Evolutionary conservation across 2,797 vertebrate genomes (phyloP).

Genomic region (Atherinosoma microstoma): DNA sequence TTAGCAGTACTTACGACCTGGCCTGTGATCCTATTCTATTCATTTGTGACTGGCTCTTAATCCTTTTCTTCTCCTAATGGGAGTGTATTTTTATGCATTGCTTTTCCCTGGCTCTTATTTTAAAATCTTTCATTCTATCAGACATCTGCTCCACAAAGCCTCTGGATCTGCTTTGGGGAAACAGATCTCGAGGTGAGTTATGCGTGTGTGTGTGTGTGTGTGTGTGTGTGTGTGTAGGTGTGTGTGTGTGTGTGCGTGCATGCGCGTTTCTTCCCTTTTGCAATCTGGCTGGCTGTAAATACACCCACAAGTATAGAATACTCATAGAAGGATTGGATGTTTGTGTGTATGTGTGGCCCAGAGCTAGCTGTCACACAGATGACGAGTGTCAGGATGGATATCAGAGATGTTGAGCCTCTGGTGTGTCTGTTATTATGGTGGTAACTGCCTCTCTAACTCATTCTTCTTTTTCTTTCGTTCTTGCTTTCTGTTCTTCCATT

Average conservation of each 20-base stretch:
- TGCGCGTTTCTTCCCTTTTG: conserved; percentile 27
- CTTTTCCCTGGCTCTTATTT: conserved; percentile 32
- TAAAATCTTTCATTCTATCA: conserved; percentile 66
- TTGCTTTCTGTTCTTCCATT: conserved; percentile 1
- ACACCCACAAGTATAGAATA: conserved; percentile 57
- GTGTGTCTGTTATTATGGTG: conserved; percentile 64
- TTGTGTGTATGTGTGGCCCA: conserved; percentile 36
- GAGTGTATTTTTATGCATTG: conserved; percentile 40
- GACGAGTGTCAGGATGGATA: conserved; percentile 68
- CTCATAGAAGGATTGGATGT: conserved; percentile 24
- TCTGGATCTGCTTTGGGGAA: conserved; percentile 73
- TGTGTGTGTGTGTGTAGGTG: conserved; percentile 29
- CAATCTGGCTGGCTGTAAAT: conserved; percentile 52
- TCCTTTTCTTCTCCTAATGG: conserved; percentile 29
- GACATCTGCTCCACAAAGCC: conserved; percentile 66
- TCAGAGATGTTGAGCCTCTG: conserved; percentile 58
- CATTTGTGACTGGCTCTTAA: conserved; percentile 34
- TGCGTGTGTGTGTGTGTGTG: conserved; percentile 31
- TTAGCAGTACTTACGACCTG: conserved; percentile 37
- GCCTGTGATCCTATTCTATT: conserved; percentile 46
- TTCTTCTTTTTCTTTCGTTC: conserved; percentile 23
- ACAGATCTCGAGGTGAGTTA: conserved; percentile 72
- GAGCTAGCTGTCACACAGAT: conserved; percentile 64
- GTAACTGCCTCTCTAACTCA: conserved; percentile 31
- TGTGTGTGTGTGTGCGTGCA: conserved; percentile 26